Percentiles rank a stretch among this genome's conserved stretches.
These are phyloP conservation scores for Drosophila kuntzei DNA, from an alignment of 2,888 invertebrate species.

Conservation along the genomic window DNA sequence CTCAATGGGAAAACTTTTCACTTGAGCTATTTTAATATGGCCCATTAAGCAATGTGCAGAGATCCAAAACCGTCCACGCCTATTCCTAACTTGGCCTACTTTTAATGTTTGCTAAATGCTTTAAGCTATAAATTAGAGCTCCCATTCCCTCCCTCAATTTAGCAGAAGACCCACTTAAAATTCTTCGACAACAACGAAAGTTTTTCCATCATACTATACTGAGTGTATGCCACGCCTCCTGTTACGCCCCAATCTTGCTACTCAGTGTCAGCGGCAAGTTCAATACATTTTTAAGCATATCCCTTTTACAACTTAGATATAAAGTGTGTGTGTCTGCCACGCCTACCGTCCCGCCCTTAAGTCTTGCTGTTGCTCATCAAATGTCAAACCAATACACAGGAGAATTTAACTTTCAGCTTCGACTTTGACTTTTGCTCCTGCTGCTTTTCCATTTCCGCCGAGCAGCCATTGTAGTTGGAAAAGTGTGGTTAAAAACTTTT, in stretches of 20 bases:
- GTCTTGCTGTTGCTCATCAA: conserved; percentile 74
- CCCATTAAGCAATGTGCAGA: conserved; percentile 75
- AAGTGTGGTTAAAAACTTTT: conserved; percentile 75
- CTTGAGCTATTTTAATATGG: conserved; percentile 71
- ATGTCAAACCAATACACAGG: conserved; percentile 79
- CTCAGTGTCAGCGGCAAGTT: conserved; percentile 71
- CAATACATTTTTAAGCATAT: conserved; percentile 77
- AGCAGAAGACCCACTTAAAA: conserved; percentile 48
- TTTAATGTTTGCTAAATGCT: conserved; percentile 74
- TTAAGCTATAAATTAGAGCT: conserved; percentile 70
- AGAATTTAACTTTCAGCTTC: conserved; percentile 69
- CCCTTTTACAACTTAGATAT: conserved; percentile 56
- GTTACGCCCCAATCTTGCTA: conserved; percentile 12
- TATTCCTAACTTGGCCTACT: conserved; percentile 44
- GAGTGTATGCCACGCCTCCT: conserved; percentile 22
- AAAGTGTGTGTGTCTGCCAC: conserved; percentile 18
- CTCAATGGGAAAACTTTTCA: conserved; percentile 66
- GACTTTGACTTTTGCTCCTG: conserved; percentile 19
- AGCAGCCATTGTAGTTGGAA: conserved; percentile 65
- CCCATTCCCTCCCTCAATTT: conserved; percentile 5
- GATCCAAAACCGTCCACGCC: conserved; percentile 52
- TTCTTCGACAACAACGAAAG: conserved; percentile 25
- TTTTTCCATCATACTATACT: conserved; percentile 23
- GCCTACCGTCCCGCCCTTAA: conserved; percentile 18
- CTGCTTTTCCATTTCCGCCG: conserved; percentile 72